phyloP scores from a whole-genome alignment of 2,113 vertebrate genomes.

The Bambusicola thoracicus region DNA sequence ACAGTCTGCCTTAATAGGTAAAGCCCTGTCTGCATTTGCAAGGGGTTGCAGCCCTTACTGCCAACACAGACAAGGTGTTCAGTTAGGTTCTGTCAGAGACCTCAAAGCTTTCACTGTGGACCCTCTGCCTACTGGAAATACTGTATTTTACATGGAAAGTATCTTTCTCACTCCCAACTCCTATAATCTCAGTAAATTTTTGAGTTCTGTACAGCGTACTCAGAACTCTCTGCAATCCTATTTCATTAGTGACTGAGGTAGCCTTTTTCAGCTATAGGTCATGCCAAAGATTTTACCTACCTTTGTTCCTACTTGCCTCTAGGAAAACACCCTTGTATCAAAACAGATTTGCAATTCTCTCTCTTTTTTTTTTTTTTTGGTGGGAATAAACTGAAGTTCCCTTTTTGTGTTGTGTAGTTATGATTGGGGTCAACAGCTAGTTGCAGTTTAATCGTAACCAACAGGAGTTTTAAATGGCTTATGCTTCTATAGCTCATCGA shows the following conservation, averaged over 20 bases:
- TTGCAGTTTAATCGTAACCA: not conserved
- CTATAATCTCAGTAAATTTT: not conserved
- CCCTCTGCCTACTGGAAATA: conserved; percentile 2
- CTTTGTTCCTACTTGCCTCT: not conserved
- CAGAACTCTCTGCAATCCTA: not conserved
- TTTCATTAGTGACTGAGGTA: not conserved
- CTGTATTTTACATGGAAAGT: not conserved
- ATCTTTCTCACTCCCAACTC: not conserved
- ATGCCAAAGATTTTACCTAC: not conserved
- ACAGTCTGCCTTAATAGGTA: not conserved
- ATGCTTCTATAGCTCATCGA: not conserved
- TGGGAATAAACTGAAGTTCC: not conserved
- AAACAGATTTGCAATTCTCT: not conserved
- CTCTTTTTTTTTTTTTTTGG: not conserved
- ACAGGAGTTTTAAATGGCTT: not conserved
- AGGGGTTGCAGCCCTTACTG: not conserved
- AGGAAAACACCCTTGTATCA: not conserved
- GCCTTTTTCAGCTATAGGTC: not conserved
- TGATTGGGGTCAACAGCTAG: not conserved
- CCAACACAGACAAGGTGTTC: not conserved
- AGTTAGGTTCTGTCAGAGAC: not conserved
- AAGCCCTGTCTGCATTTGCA: conserved; percentile 1
- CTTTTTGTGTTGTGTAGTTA: not conserved
- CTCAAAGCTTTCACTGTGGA: not conserved
- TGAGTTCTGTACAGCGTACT: not conserved